Percentiles rank a stretch among this genome's conserved stretches.
Evolutionary conservation across 2,888 invertebrate species (phyloP).

Genomic region (Epinotia demarniana): DNA sequence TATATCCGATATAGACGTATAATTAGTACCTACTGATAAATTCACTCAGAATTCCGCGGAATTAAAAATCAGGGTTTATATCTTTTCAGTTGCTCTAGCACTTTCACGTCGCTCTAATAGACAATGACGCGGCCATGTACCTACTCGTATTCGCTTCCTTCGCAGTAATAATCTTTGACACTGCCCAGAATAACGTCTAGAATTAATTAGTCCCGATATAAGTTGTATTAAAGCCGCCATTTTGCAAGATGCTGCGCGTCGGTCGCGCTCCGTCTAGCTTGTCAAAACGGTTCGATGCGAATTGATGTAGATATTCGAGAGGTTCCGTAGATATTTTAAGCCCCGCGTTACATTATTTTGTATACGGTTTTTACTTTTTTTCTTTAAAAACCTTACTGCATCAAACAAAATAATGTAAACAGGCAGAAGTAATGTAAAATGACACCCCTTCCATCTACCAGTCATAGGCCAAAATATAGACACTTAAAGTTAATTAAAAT

Average conservation of each 20-base stretch:
- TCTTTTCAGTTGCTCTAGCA: neutral
- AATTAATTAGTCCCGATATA: constrained; percentile 42
- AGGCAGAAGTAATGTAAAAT: too few relatives aligned
- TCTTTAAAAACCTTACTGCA: neutral
- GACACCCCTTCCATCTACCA: too few relatives aligned
- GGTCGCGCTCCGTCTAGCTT: constrained; percentile 23
- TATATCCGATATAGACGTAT: too few relatives aligned
- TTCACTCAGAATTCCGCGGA: too few relatives aligned
- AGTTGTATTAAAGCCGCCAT: constrained; percentile 35
- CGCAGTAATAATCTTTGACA: constrained; percentile 11
- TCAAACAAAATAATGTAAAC: too few relatives aligned
- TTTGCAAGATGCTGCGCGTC: constrained; percentile 36
- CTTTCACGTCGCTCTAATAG: neutral
- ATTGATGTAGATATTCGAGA: neutral
- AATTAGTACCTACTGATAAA: too few relatives aligned
- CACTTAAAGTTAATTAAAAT: too few relatives aligned
- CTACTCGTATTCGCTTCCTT: neutral
- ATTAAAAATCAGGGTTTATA: too few relatives aligned
- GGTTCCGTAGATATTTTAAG: constrained; percentile 7
- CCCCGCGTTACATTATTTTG: neutral
- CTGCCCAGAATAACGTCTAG: constrained; percentile 13
- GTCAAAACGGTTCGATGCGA: constrained; percentile 37
- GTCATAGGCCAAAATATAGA: too few relatives aligned
- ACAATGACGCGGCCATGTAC: neutral
- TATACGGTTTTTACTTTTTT: neutral